Evolutionary conservation across 2,113 vertebrate genomes (phyloP), one percentile per base, ranked within the genome.

Genomic region (Orycteropus afer): DNA sequence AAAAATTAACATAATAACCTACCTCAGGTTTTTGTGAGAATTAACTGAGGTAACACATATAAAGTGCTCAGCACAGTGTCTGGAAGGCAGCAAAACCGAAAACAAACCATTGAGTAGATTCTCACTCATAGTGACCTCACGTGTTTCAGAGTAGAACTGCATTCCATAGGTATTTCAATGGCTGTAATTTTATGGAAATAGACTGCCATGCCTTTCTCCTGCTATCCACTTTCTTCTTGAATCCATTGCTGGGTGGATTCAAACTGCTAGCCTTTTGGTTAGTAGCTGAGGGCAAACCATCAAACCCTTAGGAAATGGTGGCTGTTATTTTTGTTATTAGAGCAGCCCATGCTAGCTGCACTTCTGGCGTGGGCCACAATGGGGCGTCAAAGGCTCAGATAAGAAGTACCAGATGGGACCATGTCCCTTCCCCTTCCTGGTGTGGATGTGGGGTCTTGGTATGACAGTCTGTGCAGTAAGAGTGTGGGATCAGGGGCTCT

Each of bases 341-440:
- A 63, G 10, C 14, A 69, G n/a, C 32, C 37, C 1, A 1, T 0
- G 22, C 7, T 47, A 67, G 61, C 67, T 97, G 74, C 49, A 83
- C 78, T 96, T 97, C 90, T 85, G 42, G 89, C 25, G 57, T 73
- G 55, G 67, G 15, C 82, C 92, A 96, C 61, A 69, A 37, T 2
- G 80, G 83, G 90, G 86, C 45, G 0, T 89, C 55, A 73, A 65
- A 89, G 53, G 49, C 29, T 86, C 91, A 90, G 53, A 84, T 0
- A 29, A 89, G 45, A 85, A 65, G 22, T 0, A 10, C 9, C 25
- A 22, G 45, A 34, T 25, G 78, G 34, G 53, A 74, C 20, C 2
- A 0, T 8, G 15, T 61, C 49, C 45, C 37, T 84, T 32, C 9
- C 49, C 45, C 37, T 84, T 32, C 9, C 14, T 25, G 45, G 2